phyloP scores from a whole-genome alignment of 2,888 invertebrate genomes.

The Metacarcinus magister region DNA sequence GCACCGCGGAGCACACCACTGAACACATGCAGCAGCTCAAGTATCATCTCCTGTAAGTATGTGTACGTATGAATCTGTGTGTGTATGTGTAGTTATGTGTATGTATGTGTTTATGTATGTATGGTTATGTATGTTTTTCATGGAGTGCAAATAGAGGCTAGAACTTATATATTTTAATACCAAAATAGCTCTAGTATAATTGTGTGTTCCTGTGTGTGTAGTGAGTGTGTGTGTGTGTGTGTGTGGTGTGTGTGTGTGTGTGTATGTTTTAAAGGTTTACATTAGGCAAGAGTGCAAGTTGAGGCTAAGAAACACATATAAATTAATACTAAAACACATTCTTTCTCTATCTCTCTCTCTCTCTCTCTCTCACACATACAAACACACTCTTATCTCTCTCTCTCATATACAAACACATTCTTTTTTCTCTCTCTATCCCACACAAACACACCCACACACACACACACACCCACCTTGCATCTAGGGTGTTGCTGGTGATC shows the following conservation, averaged over 20 bases:
- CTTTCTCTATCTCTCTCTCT: too few relatives aligned
- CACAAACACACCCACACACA: slow-evolving; percentile 85
- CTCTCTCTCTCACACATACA: too few relatives aligned
- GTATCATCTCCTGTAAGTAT: slow-evolving; percentile 89
- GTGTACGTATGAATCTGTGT: neutral
- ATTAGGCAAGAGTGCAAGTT: too few relatives aligned
- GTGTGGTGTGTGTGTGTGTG: too few relatives aligned
- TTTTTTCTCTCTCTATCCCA: neutral
- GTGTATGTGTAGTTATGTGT: neutral
- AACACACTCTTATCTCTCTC: neutral
- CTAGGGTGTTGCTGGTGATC: slow-evolving; percentile 90
- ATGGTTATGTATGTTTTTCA: too few relatives aligned
- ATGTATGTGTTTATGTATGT: neutral
- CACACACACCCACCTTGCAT: slow-evolving; percentile 88
- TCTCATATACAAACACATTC: neutral
- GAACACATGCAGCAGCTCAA: slow-evolving; percentile 90
- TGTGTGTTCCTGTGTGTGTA: neutral
- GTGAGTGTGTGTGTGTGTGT: too few relatives aligned
- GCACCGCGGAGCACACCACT: slow-evolving; percentile 90
- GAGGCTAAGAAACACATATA: too few relatives aligned
- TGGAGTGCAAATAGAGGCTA: too few relatives aligned
- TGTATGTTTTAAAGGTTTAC: neutral
- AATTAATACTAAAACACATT: too few relatives aligned
- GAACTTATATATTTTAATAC: too few relatives aligned
- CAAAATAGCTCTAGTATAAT: too few relatives aligned